Evolutionary conservation across 2,888 invertebrate species (phyloP).

Genomic region (Dolichomitus sp.): DNA sequence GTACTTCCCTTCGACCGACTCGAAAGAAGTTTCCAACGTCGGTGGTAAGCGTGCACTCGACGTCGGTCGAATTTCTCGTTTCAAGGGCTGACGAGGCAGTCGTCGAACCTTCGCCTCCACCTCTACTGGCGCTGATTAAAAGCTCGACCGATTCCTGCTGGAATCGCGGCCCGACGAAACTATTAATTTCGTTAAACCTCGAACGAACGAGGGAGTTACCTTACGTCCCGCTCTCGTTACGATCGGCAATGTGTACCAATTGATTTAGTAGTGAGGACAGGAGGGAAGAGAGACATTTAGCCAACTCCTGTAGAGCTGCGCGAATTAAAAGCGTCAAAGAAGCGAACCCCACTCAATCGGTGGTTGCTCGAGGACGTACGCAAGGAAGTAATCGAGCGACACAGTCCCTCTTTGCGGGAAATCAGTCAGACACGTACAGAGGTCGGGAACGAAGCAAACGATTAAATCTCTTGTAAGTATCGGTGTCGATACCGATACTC

Average conservation of each 20-base stretch:
- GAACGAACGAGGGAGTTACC: slow-evolving; percentile 57
- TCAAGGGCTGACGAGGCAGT: slow-evolving; percentile 61
- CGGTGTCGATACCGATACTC: not conserved
- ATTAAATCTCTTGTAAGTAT: slow-evolving; percentile 20
- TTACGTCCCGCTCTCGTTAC: slow-evolving; percentile 51
- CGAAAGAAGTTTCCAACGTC: slow-evolving; percentile 73
- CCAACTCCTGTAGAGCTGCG: slow-evolving; percentile 13
- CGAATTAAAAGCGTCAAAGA: slow-evolving; percentile 60
- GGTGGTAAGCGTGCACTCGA: slow-evolving; percentile 66
- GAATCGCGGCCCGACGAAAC: slow-evolving; percentile 57
- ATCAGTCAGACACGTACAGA: slow-evolving; percentile 18
- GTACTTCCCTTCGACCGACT: slow-evolving; percentile 17
- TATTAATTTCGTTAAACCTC: slow-evolving; percentile 68
- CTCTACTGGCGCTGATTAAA: slow-evolving; percentile 59
- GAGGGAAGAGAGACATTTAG: slow-evolving; percentile 36
- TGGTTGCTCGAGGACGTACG: slow-evolving; percentile 27
- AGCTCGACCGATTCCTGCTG: slow-evolving; percentile 54
- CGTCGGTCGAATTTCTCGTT: slow-evolving; percentile 68
- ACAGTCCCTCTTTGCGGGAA: slow-evolving; percentile 35
- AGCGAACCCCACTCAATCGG: not conserved
- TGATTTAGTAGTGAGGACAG: slow-evolving; percentile 53
- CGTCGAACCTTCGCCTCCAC: slow-evolving; percentile 38
- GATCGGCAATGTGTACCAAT: slow-evolving; percentile 56
- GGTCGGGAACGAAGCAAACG: slow-evolving; percentile 12
- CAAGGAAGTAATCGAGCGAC: slow-evolving; percentile 19